These are phyloP conservation scores for Acrobasis suavella DNA, from an alignment of 2,888 invertebrate genomes.

Conservation along the genomic window DNA sequence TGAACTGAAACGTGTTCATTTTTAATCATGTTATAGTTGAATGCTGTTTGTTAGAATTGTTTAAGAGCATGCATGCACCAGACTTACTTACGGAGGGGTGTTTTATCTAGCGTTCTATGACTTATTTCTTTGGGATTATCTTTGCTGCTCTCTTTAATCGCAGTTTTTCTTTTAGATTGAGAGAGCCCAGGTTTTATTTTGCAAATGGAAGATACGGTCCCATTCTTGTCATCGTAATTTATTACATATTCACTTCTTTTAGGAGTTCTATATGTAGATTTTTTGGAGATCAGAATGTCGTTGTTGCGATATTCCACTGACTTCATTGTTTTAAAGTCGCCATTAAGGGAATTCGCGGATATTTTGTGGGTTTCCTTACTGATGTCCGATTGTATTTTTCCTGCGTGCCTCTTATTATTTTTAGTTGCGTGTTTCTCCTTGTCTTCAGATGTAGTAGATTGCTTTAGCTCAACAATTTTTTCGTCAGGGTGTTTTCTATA, in stretches of 20 bases:
- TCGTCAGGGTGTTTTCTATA: constrained; percentile 30
- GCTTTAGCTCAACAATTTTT: constrained; percentile 5
- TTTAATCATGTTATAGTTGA: constrained; percentile 55
- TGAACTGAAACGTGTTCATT: constrained; percentile 77
- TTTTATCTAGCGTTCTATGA: constrained; percentile 59
- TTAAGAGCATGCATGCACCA: constrained; percentile 65
- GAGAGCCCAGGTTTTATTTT: constrained; percentile 60
- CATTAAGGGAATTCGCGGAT: constrained; percentile 1
- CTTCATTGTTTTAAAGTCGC: constrained; percentile 2
- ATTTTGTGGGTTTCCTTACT: constrained; percentile 25
- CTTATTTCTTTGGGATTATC: constrained; percentile 54
- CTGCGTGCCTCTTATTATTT: constrained; percentile 35
- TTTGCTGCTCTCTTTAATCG: constrained; percentile 49
- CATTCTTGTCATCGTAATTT: constrained; percentile 76
- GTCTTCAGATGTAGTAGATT: neutral
- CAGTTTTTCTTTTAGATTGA: constrained; percentile 55
- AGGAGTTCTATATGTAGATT: constrained; percentile 42
- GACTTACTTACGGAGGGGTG: constrained; percentile 74
- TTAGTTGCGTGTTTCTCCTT: constrained; percentile 22
- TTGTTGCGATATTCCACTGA: constrained; percentile 14
- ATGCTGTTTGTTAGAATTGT: constrained; percentile 53
- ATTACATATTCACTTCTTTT: constrained; percentile 70
- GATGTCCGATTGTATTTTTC: constrained; percentile 33
- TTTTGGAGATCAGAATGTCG: constrained; percentile 35
- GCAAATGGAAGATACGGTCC: constrained; percentile 71